Conservation (phyloP, 2,797 vertebrate species). For the Microctenopoma steveboyesi region DNA sequence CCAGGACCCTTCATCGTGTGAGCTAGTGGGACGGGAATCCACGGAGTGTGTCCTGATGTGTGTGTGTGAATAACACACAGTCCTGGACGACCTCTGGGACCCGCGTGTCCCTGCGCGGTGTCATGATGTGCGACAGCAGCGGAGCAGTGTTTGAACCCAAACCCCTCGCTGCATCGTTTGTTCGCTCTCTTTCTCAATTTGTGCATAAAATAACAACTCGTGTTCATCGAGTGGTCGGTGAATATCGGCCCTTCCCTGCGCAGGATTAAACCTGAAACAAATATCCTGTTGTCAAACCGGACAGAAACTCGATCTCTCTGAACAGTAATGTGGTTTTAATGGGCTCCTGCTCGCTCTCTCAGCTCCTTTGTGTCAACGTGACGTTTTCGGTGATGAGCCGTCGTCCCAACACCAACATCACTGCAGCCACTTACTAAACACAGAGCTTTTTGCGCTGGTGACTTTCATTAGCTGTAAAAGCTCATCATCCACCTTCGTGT, state of each 20-base stretch:
- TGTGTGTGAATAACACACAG: constrained; percentile 34
- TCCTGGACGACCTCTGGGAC: constrained; percentile 48
- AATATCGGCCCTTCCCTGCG: too few relatives aligned
- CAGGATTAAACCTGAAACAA: background rate
- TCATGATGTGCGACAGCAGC: too few relatives aligned
- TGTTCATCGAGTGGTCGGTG: too few relatives aligned
- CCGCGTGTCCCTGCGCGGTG: too few relatives aligned
- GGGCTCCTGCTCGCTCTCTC: constrained; percentile 40
- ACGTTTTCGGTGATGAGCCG: constrained; percentile 33
- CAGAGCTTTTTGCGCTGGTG: background rate
- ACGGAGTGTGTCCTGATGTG: constrained; percentile 27
- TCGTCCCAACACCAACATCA: constrained; percentile 72
- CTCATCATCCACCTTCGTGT: constrained; percentile 39
- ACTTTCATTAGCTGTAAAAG: background rate
- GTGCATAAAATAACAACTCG: too few relatives aligned
- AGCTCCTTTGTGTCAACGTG: constrained; percentile 27
- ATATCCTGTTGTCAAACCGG: constrained; percentile 60
- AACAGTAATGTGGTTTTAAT: constrained; percentile 78
- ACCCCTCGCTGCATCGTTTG: too few relatives aligned
- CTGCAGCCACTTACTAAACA: too few relatives aligned
- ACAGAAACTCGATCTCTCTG: constrained; percentile 73
- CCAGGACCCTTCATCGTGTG: too few relatives aligned
- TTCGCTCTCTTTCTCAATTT: too few relatives aligned
- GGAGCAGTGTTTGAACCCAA: too few relatives aligned
- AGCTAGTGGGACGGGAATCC: constrained; percentile 25